These are phyloP conservation scores for Paramuricea clavata DNA, from an alignment of 92 coral and sea anemone species.

Conservation along the genomic window DNA sequence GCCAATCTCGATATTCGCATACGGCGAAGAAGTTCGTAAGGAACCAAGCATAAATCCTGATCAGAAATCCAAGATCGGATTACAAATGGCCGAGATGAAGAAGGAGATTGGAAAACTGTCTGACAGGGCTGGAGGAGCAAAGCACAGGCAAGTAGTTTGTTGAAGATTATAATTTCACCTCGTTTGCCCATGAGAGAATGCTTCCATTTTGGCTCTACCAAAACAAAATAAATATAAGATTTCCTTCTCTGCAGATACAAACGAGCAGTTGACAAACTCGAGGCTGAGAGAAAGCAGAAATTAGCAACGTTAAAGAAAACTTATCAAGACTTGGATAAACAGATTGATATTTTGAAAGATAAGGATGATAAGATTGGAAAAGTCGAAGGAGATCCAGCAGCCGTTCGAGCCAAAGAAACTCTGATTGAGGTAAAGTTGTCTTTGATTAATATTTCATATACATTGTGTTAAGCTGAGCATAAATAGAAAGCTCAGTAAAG, in stretches of 20 bases:
- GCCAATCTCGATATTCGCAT: neutral
- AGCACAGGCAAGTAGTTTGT: neutral
- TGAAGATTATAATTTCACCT: no score
- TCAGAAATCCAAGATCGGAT: conserved; percentile 7
- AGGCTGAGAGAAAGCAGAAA: conserved; percentile 9
- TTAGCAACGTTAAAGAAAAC: neutral
- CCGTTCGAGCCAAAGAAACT: conserved; percentile 38
- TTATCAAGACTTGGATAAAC: conserved; percentile 2
- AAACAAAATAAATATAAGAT: no score
- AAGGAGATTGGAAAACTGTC: conserved; percentile 35
- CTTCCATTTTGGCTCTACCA: no score
- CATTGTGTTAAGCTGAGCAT: no score
- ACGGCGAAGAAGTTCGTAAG: conserved; percentile 21
- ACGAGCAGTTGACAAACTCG: conserved; percentile 20
- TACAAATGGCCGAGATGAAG: conserved; percentile 18
- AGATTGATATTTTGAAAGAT: neutral
- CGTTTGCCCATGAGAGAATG: no score
- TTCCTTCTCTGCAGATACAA: conserved; percentile 6
- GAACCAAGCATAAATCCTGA: conserved; percentile 24
- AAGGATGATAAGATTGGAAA: conserved; percentile 19
- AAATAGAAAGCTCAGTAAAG: no score
- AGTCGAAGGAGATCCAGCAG: conserved; percentile 21
- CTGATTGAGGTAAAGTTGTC: conserved; percentile 3
- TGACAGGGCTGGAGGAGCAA: conserved; percentile 13
- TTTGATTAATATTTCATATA: no score